Percentiles rank a stretch among this genome's conserved stretches.
Evolutionary conservation across 2,797 vertebrate species (phyloP).

Genomic region (Ctenopoma kingsleyae): DNA sequence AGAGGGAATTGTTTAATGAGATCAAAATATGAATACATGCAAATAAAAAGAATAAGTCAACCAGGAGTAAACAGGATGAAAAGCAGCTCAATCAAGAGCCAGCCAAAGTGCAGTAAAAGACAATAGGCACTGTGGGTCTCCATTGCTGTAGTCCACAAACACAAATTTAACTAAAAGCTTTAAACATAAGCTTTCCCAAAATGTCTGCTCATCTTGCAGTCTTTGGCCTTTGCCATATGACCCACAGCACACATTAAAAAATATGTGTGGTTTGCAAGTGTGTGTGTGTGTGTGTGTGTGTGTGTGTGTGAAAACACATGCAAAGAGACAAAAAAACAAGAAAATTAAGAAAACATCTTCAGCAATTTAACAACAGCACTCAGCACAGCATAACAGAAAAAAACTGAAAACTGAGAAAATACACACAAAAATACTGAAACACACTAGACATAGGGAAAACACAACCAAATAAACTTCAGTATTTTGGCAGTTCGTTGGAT

Average conservation of each 20-base stretch:
- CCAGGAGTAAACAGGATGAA: conserved; percentile 17
- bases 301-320: conserved; percentile 4
- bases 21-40: conserved; percentile 38
- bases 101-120: conserved; percentile 16
- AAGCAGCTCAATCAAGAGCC: conserved; percentile 1
- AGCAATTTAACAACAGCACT: too few relatives aligned
- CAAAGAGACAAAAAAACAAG: too few relatives aligned
- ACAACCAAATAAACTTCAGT: too few relatives aligned
- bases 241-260: conserved; percentile 49
- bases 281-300: conserved; percentile 20
- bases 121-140: background rate
- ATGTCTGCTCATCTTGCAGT: conserved; percentile 40
- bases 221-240: conserved; percentile 56
- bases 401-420: background rate
- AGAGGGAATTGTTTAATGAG: conserved; percentile 37
- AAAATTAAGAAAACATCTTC: too few relatives aligned
- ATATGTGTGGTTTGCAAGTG: conserved; percentile 50
- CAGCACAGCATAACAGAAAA: background rate
- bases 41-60: conserved; percentile 16
- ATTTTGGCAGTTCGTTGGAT: too few relatives aligned
- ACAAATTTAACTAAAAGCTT: conserved; percentile 35
- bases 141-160: conserved; percentile 36
- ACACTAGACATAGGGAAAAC: too few relatives aligned
- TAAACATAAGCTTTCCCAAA: conserved; percentile 25
- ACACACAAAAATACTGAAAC: too few relatives aligned